Conservation (phyloP, 2,888 invertebrate genomes). For the Eupithecia exiguata region DNA sequence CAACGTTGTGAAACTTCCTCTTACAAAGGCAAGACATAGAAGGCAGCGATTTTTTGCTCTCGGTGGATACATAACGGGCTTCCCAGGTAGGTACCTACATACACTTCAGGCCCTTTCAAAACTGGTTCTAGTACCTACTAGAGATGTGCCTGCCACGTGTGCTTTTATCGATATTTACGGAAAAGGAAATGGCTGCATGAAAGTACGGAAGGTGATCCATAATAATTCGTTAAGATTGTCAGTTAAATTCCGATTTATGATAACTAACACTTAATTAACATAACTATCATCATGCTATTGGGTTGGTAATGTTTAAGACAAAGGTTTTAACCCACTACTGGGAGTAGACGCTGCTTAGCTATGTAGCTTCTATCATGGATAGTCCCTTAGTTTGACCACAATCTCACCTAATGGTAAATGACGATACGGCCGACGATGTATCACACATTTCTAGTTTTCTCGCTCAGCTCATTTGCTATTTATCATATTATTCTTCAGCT, state of each 20-base stretch:
- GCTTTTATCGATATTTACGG: constrained; percentile 40
- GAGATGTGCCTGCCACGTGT: constrained; percentile 40
- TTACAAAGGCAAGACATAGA: background rate
- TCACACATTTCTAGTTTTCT: background rate
- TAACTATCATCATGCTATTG: background rate
- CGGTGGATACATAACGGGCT: constrained; percentile 53
- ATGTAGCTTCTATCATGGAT: background rate
- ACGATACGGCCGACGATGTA: background rate
- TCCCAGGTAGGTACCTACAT: constrained; percentile 43
- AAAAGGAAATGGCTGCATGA: background rate
- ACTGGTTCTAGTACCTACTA: constrained; percentile 40
- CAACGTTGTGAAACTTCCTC: background rate
- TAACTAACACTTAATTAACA: too few relatives aligned
- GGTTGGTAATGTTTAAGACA: background rate
- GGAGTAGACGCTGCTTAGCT: too few relatives aligned
- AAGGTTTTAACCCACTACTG: background rate
- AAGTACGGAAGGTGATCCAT: background rate
- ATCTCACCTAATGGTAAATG: background rate
- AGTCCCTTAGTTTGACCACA: background rate
- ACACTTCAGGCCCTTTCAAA: constrained; percentile 40
- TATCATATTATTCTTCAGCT: background rate
- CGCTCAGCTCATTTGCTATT: background rate
- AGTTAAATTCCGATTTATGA: background rate
- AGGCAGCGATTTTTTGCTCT: constrained; percentile 37
- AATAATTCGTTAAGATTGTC: background rate